Conservation (phyloP, 2,888 invertebrate species). For the Elmis aenea region DNA sequence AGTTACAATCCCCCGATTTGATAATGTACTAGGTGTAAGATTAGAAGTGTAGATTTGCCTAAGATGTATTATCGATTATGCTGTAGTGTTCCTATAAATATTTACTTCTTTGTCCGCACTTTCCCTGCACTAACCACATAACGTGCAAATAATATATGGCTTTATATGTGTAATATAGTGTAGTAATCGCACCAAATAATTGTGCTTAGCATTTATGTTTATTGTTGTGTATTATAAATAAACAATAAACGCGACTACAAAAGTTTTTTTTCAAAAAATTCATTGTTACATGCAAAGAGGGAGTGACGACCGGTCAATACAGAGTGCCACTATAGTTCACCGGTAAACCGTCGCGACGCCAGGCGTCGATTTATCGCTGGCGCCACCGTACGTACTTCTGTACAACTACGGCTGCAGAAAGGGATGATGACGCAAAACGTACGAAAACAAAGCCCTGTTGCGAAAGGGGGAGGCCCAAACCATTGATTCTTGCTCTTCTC, state of each 20-base stretch:
- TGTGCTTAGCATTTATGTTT: constrained; percentile 10
- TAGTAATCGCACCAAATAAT: constrained; percentile 17
- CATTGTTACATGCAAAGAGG: constrained; percentile 19
- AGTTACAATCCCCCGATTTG: constrained; percentile 8
- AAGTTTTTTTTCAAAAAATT: constrained; percentile 5
- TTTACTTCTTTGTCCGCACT: constrained; percentile 16
- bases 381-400: constrained; percentile 13
- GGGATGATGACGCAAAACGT: constrained; percentile 10
- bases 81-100: constrained; percentile 13
- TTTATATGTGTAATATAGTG: constrained; percentile 17
- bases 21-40: constrained; percentile 19
- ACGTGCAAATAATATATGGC: constrained; percentile 15
- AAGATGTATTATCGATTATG: constrained; percentile 19
- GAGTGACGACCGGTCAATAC: constrained; percentile 30
- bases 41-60: constrained; percentile 16
- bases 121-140: constrained; percentile 16
- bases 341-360: constrained; percentile 23
- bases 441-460: constrained; percentile 13
- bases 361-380: constrained; percentile 8
- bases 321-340: constrained; percentile 21
- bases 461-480: constrained; percentile 6
- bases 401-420: not conserved
- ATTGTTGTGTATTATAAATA: constrained; percentile 1
- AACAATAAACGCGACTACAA: not conserved
- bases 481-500: constrained; percentile 11